Conservation (phyloP, 2,113 vertebrate genomes). For the Silurus asotus region DNA sequence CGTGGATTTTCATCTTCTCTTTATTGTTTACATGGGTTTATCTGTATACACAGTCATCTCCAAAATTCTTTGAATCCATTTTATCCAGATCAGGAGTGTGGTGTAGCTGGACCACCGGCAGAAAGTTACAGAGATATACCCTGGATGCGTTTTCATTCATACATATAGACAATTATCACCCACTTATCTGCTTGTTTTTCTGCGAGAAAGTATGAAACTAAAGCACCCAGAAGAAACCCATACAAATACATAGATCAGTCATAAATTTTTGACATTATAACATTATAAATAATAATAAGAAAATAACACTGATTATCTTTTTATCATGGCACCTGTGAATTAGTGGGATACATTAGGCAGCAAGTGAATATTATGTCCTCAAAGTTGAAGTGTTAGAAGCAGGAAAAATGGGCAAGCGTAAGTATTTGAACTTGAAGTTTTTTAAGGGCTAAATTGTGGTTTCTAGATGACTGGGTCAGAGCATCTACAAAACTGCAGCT, state of each 20-base stretch:
- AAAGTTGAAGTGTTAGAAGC: no score
- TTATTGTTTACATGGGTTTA: neutral
- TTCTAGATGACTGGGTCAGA: no score
- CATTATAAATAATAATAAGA: no score
- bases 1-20: neutral
- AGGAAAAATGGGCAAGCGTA: no score
- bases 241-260: neutral
- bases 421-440: no score
- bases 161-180: neutral
- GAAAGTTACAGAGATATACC: neutral
- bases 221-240: neutral
- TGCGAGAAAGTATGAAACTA: neutral
- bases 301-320: no score
- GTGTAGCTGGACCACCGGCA: neutral
- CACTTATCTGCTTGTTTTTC: neutral
- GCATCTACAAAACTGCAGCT: no score
- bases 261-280: no score
- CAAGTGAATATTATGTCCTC: no score
- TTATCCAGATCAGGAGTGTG: neutral
- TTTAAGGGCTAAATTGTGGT: no score
- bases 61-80: neutral
- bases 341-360: no score
- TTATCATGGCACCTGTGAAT: no score
- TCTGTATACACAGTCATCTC: neutral
- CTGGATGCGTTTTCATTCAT: neutral